phyloP scores from a whole-genome alignment of 2,888 invertebrate genomes.

The Philonicus albiceps region DNA sequence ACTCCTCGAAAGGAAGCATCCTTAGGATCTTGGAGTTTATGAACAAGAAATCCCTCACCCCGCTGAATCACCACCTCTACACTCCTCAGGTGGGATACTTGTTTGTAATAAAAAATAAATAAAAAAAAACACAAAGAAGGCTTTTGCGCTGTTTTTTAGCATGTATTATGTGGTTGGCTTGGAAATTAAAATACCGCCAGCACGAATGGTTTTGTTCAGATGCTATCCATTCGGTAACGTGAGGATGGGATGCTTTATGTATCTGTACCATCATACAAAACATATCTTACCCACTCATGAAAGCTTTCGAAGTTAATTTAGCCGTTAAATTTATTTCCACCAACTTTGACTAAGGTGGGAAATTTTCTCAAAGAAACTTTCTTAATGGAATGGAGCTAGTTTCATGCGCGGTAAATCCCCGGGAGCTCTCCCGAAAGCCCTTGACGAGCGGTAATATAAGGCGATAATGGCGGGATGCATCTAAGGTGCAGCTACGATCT shows the following conservation, averaged over 20 bases:
- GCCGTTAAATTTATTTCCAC: slow-evolving; percentile 26
- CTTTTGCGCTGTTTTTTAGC: neutral
- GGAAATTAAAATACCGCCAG: neutral
- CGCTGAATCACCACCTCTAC: neutral
- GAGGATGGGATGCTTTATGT: neutral
- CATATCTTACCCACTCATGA: neutral
- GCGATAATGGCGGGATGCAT: neutral
- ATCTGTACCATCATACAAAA: neutral
- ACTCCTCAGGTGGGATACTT: neutral
- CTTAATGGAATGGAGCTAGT: slow-evolving; percentile 13
- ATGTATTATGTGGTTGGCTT: neutral
- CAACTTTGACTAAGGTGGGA: slow-evolving; percentile 8
- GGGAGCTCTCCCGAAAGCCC: neutral
- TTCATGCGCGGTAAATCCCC: neutral
- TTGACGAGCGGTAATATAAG: slow-evolving; percentile 6
- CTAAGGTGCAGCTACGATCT: neutral
- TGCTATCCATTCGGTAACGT: neutral
- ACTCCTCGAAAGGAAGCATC: neutral
- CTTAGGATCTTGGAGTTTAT: neutral
- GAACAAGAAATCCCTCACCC: neutral
- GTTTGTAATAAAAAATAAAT: neutral
- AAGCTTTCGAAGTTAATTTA: slow-evolving; percentile 21
- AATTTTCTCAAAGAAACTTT: slow-evolving; percentile 21
- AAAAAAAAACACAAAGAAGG: neutral
- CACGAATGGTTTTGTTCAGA: neutral